Base-by-base conservation (phyloP, 2,113 vertebrate species). In the Physeter macrocephalus region DNA sequence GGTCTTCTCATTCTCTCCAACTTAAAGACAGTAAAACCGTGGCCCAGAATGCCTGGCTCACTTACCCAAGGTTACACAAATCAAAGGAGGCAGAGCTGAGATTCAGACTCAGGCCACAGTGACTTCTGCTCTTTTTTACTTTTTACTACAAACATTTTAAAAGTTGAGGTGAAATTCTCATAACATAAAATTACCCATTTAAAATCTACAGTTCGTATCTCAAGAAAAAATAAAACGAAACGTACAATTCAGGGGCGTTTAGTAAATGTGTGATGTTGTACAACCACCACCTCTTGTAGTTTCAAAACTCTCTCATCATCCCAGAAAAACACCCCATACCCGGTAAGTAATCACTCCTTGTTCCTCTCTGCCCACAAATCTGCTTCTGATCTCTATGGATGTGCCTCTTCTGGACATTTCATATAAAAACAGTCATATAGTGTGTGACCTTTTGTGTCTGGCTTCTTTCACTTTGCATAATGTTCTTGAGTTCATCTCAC, bases 1-100 rank as follows among this genome's bases (percentile, higher is more conserved):
- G 0, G 5, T 5, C 0, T 59, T 11, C 14, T 62, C 11, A 6
- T 41, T 41, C 27, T 61, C 2, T 3, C 71, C 41, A 5, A 21
- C 62, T 75, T 36, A n/a, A 64, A 62, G 72, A 27, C 39, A 18
- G 59, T 2, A 10, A 27, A 6, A 2, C n/a, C 8, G 25, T 52
- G n/a, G 18, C 39, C 81, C 21, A 39, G 13, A 4, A 21, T 15
- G 39, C 64, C 52, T 31, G 1, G 23, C 21, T 49, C 46, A 5
- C 34, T 57, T 49, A 15, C 23, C 36, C 41, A 49, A 59, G 21
- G 49, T 69, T 18, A n/a, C 14, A 1, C 13, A 29, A 36, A n/a
- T 54, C 2, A 0, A 54, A 5, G 14, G 59, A 71, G n/a, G 8
- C 8, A 41, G 52, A 69, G n/a, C 6, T 23, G 67, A 43, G 23